Base-by-base conservation (phyloP, 2,113 vertebrate genomes). In the Baryphthengus martii region DNA sequence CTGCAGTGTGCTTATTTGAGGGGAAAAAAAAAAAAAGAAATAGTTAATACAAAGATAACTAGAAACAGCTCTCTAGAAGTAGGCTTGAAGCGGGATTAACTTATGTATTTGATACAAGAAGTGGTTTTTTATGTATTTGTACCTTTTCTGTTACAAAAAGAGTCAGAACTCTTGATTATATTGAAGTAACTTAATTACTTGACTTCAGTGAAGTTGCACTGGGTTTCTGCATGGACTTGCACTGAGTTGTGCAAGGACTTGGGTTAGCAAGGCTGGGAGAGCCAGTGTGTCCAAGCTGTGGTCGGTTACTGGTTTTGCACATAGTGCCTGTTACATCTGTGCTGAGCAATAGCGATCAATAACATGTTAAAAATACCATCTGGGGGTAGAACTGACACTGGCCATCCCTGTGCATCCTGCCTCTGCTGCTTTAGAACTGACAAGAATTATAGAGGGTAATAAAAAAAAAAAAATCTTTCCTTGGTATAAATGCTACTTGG, bases 141-240 rank as follows among this genome's bases (percentile, higher is more conserved):
- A 45, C 8, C 19, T 89, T 53, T 75, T 62, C 39, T 56, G 39
- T 53, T 67, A 26, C 7, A 37, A 26, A 10, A 50, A 59, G 44
- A 49, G 63, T 53, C 17, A 26, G 37, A 23, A 2, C 19, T 93
- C 37, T 53, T 42, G 13, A 3, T 59, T 67, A 6, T 39, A 16
- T 21, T 74, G 24, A 29, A 39, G 11, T 70, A 58, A 61, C 28
- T n/a, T 68, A 53, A 40, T 62, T n/a, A n/a, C 52, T 52, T 78
- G 33, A 50, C 16, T 62, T 83, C 4, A 53, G 33, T 63, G 42
- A 71, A 61, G 18, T 52, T 71, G n/a, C 17, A 4, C n/a, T 50
- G 25, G 13, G 35, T 3, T 79, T 75, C 8, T 0, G 1, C 2
- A 0, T 7, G 21, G 25, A 20, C 20, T n/a, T n/a, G n/a, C n/a